phyloP scores from a whole-genome alignment of 2,113 vertebrate genomes.

The Lophochroa leadbeateri region DNA sequence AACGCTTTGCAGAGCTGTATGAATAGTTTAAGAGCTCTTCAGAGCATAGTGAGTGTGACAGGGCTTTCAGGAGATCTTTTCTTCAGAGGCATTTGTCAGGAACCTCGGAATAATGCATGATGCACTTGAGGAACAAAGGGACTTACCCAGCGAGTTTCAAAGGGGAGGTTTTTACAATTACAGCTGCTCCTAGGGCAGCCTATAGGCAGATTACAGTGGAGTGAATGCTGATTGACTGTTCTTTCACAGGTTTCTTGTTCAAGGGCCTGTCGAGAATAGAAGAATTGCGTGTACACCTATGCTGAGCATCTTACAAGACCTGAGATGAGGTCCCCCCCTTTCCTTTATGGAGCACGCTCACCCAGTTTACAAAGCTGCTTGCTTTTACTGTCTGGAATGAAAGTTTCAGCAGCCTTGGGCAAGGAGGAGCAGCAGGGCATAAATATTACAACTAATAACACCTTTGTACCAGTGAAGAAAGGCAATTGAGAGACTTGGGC shows the following conservation, averaged over 20 bases:
- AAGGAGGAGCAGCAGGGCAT: not conserved
- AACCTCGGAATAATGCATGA: not conserved
- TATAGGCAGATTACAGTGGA: not conserved
- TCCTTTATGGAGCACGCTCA: rapidly evolving
- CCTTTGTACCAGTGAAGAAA: not conserved
- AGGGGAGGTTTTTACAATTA: not conserved
- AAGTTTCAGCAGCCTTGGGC: conserved; percentile 26
- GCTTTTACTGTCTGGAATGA: not conserved
- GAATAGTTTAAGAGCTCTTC: not conserved
- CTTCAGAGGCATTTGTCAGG: not conserved
- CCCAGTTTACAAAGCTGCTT: not conserved
- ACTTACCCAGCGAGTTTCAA: not conserved
- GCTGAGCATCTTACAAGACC: not conserved
- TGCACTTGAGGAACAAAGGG: not conserved
- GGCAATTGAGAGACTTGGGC: not conserved
- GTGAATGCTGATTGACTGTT: not conserved
- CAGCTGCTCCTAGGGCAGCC: not conserved
- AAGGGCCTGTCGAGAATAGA: not conserved
- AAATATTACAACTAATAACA: not conserved
- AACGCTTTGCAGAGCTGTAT: rapidly evolving
- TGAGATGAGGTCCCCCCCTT: not conserved
- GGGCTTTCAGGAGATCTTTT: not conserved
- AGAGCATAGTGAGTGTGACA: not conserved
- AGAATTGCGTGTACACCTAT: not conserved
- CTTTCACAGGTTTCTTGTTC: not conserved